Percentiles rank a stretch among this genome's conserved stretches.
Conservation (phyloP, 2,113 vertebrate species). For the Saimiri boliviensis region DNA sequence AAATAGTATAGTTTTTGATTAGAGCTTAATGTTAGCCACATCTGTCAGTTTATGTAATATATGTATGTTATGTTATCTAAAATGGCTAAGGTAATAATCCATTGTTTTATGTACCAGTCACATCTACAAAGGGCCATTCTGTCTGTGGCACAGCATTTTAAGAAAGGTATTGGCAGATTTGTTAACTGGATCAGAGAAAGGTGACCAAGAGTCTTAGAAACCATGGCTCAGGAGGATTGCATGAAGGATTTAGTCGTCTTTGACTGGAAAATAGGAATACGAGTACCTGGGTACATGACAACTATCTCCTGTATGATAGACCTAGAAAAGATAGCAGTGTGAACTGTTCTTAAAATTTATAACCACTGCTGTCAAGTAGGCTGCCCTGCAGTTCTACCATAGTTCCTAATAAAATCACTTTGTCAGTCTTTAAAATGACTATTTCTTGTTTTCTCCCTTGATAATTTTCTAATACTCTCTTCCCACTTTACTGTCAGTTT, state of each 20-base stretch:
- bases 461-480: background rate
- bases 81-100: background rate
- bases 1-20: background rate
- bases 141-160: background rate
- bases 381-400: background rate
- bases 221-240: background rate
- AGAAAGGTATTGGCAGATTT: background rate
- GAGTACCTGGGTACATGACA: background rate
- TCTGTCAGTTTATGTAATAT: background rate
- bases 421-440: background rate
- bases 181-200: background rate
- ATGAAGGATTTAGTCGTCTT: background rate
- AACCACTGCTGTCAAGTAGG: background rate
- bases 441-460: background rate
- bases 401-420: background rate
- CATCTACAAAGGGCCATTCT: background rate
- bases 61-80: background rate
- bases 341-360: background rate
- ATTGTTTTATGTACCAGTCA: background rate
- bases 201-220: background rate
- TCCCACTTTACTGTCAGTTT: background rate
- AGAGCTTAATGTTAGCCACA: background rate
- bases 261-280: background rate
- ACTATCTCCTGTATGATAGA: background rate
- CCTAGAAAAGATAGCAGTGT: background rate